A percentile compares a stretch with the other conserved stretches of the same genome.
Conservation (phyloP, 1,140 invertebrate species). For the Gyrodactylus bullatarudis region DNA sequence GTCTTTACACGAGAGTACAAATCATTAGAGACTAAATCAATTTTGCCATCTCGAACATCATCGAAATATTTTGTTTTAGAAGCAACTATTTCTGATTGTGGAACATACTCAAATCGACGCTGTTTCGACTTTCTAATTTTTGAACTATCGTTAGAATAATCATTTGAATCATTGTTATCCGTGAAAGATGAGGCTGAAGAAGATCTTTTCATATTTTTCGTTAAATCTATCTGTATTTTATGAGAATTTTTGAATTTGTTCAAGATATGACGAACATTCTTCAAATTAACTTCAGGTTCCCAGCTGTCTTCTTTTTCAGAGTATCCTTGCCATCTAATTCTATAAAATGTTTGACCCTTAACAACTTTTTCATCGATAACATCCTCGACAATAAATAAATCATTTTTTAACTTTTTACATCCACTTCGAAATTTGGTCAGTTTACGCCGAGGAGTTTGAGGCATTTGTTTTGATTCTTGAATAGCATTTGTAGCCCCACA, state of each 20-base stretch:
- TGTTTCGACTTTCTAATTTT: background rate
- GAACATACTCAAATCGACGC: background rate
- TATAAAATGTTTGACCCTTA: background rate
- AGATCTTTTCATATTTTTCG: background rate
- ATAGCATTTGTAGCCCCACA: background rate
- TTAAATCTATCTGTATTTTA: background rate
- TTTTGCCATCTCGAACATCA: conserved; percentile 1
- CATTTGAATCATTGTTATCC: background rate
- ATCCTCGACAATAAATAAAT: background rate
- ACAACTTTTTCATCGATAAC: background rate
- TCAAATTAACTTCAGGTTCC: background rate
- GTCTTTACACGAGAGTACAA: background rate
- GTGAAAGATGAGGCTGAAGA: background rate
- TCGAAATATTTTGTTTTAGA: background rate
- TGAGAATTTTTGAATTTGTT: background rate
- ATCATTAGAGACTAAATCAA: background rate
- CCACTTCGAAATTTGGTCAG: no score
- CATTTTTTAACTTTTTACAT: no score
- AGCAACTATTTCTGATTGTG: background rate
- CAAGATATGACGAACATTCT: background rate
- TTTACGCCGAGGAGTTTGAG: no score
- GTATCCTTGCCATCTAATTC: background rate
- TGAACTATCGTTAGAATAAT: background rate
- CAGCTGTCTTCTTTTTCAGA: background rate
- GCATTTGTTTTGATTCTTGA: background rate